phyloP scores from a whole-genome alignment of 2,888 invertebrate genomes.

The Melitaea athalia region DNA sequence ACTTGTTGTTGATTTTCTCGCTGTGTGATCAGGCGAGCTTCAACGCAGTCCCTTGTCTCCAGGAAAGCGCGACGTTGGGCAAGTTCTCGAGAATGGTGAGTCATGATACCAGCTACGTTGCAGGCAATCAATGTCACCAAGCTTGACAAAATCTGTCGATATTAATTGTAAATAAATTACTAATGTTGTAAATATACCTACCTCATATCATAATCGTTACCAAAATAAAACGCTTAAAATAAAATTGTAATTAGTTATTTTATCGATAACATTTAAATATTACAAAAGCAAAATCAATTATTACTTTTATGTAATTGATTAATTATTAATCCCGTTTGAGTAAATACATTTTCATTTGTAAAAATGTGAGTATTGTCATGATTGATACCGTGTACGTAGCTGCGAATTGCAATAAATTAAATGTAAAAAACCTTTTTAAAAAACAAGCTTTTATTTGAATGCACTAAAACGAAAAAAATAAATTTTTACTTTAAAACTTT shows the following conservation, averaged over 20 bases:
- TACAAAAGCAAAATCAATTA: no score
- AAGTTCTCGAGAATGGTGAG: conserved; percentile 94
- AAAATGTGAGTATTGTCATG: neutral
- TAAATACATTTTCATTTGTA: neutral
- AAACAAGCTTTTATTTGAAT: no score
- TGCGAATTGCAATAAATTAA: neutral
- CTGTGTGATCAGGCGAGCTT: conserved; percentile 93
- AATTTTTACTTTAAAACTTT: no score
- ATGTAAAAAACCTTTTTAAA: no score
- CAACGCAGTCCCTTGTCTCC: conserved; percentile 96
- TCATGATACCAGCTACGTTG: conserved; percentile 93
- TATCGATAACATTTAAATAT: no score
- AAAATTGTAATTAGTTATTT: no score
- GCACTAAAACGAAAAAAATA: no score
- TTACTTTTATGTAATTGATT: no score
- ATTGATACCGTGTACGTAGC: neutral
- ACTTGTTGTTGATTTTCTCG: conserved; percentile 98
- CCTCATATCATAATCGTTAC: neutral
- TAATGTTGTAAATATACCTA: no score
- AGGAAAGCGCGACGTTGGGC: conserved; percentile 95
- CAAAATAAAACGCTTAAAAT: no score
- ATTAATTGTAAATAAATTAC: conserved; percentile 28
- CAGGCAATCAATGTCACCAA: conserved; percentile 87
- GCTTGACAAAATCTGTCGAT: conserved; percentile 85
- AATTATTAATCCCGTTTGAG: no score